Evolutionary conservation across 2,888 invertebrate genomes (phyloP).

Genomic region (Tetramorium bicarinatum): DNA sequence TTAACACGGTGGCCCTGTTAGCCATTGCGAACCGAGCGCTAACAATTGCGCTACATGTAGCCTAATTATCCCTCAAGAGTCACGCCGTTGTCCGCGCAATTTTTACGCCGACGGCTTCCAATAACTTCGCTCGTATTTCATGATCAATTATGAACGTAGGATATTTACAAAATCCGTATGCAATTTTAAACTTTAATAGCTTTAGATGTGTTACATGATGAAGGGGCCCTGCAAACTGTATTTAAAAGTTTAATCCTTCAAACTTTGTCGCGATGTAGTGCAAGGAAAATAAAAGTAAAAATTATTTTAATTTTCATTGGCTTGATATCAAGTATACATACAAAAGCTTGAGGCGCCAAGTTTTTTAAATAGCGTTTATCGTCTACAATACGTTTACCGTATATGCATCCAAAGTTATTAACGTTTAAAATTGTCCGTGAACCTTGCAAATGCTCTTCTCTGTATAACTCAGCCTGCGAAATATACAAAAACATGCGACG

Average conservation of each 20-base stretch:
- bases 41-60: background rate
- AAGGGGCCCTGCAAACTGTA: background rate
- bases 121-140: background rate
- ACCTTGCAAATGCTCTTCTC: background rate
- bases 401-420: background rate
- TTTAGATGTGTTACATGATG: background rate
- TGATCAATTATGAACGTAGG: background rate
- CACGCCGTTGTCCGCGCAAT: background rate
- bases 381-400: background rate
- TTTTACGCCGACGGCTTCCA: background rate
- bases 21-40: conserved; percentile 7
- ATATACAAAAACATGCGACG: background rate
- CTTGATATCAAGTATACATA: background rate
- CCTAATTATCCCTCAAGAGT: background rate
- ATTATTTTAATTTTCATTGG: background rate
- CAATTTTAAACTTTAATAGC: conserved; percentile 1
- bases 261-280: background rate
- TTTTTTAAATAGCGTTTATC: background rate
- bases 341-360: background rate
- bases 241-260: background rate
- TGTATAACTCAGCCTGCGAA: background rate
- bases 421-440: background rate
- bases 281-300: background rate
- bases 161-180: background rate
- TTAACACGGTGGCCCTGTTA: conserved; percentile 47